These are phyloP conservation scores for Siderastrea siderea DNA, from an alignment of 92 coral and sea anemone species.

Conservation along the genomic window DNA sequence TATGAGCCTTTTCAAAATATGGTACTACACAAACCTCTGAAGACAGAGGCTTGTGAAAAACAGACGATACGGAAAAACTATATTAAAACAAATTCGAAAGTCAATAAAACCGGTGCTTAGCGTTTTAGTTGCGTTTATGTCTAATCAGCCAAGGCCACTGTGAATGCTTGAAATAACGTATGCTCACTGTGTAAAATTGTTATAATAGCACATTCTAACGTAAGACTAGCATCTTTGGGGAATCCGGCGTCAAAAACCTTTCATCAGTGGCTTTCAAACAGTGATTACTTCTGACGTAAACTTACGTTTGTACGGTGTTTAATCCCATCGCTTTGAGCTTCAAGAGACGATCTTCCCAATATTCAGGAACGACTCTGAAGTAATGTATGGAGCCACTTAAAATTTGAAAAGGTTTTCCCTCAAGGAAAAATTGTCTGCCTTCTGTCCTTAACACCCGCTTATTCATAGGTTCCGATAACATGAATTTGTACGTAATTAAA, in stretches of 20 bases:
- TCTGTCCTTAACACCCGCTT: slow-evolving; percentile 37
- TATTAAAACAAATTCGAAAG: not conserved
- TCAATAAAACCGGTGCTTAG: no score
- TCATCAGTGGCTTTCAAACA: no score
- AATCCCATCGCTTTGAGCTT: slow-evolving; percentile 91
- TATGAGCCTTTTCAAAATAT: not conserved
- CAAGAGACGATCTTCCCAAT: slow-evolving; percentile 86
- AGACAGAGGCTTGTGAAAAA: not conserved
- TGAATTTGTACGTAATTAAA: not conserved
- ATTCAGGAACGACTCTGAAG: slow-evolving; percentile 89
- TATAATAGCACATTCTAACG: no score
- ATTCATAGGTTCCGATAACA: not conserved
- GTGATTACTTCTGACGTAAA: no score
- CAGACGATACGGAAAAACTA: not conserved
- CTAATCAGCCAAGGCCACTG: no score
- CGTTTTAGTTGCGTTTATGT: no score
- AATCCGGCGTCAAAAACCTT: no score
- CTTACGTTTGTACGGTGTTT: slow-evolving; percentile 95
- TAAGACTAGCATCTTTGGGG: no score
- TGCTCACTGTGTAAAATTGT: no score
- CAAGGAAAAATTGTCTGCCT: slow-evolving; percentile 53
- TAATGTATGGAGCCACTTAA: slow-evolving; percentile 89
- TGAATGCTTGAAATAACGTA: no score
- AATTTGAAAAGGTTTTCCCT: slow-evolving; percentile 75
- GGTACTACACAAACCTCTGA: not conserved